Evolutionary conservation across 2,888 invertebrate species (phyloP).

Genomic region (Ligdia adustata): DNA sequence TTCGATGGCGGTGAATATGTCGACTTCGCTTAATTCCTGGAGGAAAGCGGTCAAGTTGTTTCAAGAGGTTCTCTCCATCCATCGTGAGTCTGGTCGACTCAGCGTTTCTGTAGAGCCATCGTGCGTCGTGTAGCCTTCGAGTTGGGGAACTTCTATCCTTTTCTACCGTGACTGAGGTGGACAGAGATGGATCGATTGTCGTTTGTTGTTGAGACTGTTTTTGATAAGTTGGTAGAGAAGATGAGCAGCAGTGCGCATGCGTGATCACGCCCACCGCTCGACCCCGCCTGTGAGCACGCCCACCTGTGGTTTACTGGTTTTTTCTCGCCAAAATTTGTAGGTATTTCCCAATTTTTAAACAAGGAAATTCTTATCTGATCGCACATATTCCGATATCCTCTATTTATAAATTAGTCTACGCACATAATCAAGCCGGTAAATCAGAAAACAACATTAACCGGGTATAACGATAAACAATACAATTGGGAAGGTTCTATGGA

Average conservation of each 20-base stretch:
- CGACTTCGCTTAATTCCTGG: slow-evolving; percentile 63
- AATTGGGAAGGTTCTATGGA: slow-evolving; percentile 12
- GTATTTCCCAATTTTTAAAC: slow-evolving; percentile 52
- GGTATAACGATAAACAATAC: background rate
- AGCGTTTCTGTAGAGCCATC: slow-evolving; percentile 67
- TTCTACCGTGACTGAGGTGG: slow-evolving; percentile 57
- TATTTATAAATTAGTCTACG: background rate
- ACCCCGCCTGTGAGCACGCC: slow-evolving; percentile 76
- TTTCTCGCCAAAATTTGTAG: slow-evolving; percentile 40
- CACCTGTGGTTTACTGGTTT: slow-evolving; percentile 71
- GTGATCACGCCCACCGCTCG: slow-evolving; percentile 66
- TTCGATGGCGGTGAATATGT: slow-evolving; percentile 48
- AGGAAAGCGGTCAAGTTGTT: slow-evolving; percentile 75
- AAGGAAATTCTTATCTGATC: too few species aligned
- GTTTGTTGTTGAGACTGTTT: slow-evolving; percentile 52
- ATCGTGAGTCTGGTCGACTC: slow-evolving; percentile 55
- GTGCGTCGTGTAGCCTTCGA: slow-evolving; percentile 54
- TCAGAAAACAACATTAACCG: background rate
- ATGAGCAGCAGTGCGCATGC: slow-evolving; percentile 67
- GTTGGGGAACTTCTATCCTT: slow-evolving; percentile 57
- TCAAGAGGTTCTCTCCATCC: slow-evolving; percentile 59
- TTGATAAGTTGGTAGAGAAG: slow-evolving; percentile 51
- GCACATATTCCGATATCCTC: too few species aligned
- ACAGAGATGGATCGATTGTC: slow-evolving; percentile 61
- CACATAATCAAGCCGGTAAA: slow-evolving; percentile 1